Percentiles rank a stretch among this genome's conserved stretches.
phyloP scores from a whole-genome alignment of 2,797 vertebrate species.

The Bryconaethiops microstoma region DNA sequence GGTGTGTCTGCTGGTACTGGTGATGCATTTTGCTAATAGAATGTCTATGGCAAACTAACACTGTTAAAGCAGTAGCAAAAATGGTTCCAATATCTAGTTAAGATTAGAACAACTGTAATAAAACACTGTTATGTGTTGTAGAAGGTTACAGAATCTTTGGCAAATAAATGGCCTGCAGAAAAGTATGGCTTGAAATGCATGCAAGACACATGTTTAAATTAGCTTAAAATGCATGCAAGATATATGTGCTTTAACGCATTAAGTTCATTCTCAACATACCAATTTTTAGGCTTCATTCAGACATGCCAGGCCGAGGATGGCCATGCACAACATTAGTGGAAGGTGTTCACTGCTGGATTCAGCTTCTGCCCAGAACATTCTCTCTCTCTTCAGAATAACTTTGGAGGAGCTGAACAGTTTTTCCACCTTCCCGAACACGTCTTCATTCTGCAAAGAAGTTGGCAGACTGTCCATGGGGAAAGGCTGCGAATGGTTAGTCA shows the following conservation, averaged over 20 bases:
- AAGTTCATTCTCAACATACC: not conserved
- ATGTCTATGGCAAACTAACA: too few species aligned
- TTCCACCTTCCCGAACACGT: constrained; percentile 72
- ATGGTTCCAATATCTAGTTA: too few species aligned
- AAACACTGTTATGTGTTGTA: not conserved
- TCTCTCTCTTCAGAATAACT: constrained; percentile 73
- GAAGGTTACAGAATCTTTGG: too few species aligned
- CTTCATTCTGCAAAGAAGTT: constrained; percentile 70
- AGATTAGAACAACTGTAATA: too few species aligned
- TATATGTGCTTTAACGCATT: not conserved
- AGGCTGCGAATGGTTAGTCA: constrained; percentile 67
- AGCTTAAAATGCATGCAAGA: not conserved
- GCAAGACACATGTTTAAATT: too few species aligned
- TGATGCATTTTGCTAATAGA: too few species aligned
- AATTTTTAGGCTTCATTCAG: constrained; percentile 45
- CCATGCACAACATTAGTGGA: constrained; percentile 77
- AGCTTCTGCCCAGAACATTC: constrained; percentile 68
- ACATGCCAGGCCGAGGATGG: constrained; percentile 74
- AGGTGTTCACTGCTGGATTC: constrained; percentile 56
- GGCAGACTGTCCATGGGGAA: constrained; percentile 61
- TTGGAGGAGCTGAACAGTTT: constrained; percentile 75
- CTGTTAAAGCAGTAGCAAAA: too few species aligned
- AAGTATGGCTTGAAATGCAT: not conserved
- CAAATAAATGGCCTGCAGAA: not conserved
- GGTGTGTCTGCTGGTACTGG: not conserved